Evolutionary conservation across 2,888 invertebrate species (phyloP), one percentile per base, ranked within the genome.

Genomic region (Lycaena phlaeas): DNA sequence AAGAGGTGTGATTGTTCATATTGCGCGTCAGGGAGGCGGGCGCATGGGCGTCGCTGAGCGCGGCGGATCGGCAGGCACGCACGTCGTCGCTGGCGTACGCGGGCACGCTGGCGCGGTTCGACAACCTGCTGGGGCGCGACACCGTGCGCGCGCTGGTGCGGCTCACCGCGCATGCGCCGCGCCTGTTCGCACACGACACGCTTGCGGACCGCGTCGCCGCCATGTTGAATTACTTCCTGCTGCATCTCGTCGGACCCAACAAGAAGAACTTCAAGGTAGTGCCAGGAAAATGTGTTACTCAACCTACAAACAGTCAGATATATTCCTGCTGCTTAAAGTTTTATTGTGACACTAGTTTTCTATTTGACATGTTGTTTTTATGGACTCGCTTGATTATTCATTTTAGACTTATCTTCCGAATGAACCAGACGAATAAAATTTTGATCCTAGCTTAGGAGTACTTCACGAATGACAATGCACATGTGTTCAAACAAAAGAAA

Each of bases 191-290:
- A 51, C 96, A 97, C 66, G 88, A 90, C 27, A 93, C 95, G 4
- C 92, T 98, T 85, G 96, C 96, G 1, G 96, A 97, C 64, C 87
- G 97, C 17, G 92, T 98, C 44, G 95, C 96, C 0, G 90, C 94
- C 6, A 98, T 98, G 97, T 87, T 98, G 42, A 98, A 98, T 79
- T 97, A 97, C 75, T 95, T 98, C 68, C 76, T 98, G 18, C 75
- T 92, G 34, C 91, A 96, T 69, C 82, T 98, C 45, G 97, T 95
- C 7, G 96, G 96, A 0, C 96, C 97, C 0, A 95, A 95, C 58
- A 93, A 95, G 70, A 93, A 93, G 57, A 94, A 94, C 63, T 92
- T 97, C 45, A 96, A 96, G 87, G 93, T 92, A 4, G n/a, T n/a
- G n/a, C n/a, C n/a, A n/a, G n/a, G n/a, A n/a, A n/a, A n/a, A n/a